phyloP scores from a whole-genome alignment of 2,888 invertebrate species.

The Chelonus formosanus region DNA sequence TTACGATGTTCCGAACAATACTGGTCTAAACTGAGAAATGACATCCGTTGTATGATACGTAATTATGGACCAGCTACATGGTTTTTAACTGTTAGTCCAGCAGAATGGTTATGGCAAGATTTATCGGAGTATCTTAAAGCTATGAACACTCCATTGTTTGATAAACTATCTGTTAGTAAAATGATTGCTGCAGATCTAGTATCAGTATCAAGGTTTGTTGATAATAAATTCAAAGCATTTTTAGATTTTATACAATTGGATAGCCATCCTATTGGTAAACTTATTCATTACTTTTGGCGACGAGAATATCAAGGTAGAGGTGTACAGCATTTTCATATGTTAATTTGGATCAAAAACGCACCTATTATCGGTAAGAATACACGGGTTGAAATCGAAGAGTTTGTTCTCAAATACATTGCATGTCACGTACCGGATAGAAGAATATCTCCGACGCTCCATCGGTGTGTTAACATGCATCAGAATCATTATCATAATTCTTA shows the following conservation, averaged over 20 bases:
- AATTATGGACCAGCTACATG: constrained; percentile 48
- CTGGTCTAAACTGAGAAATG: constrained; percentile 41
- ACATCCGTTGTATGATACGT: constrained; percentile 42
- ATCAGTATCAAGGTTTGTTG: constrained; percentile 48
- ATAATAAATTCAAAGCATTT: constrained; percentile 49
- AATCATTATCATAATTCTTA: constrained; percentile 42
- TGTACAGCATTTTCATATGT: constrained; percentile 44
- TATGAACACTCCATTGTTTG: constrained; percentile 49
- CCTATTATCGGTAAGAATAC: constrained; percentile 41
- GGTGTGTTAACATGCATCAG: constrained; percentile 43
- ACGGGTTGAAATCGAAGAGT: constrained; percentile 42
- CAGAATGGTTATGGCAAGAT: constrained; percentile 48
- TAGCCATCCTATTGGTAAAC: constrained; percentile 41
- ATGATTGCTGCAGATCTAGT: constrained; percentile 50
- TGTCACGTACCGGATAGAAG: constrained; percentile 41
- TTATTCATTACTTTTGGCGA: constrained; percentile 44
- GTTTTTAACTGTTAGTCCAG: constrained; percentile 43
- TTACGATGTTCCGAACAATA: constrained; percentile 33
- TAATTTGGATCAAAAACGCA: constrained; percentile 45
- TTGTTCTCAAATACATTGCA: constrained; percentile 44
- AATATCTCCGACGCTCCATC: constrained; percentile 39
- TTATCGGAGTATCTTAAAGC: constrained; percentile 45
- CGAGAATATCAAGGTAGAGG: constrained; percentile 48
- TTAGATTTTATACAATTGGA: constrained; percentile 46
- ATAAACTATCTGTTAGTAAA: no score